phyloP scores from a whole-genome alignment of 2,888 invertebrate genomes.

The Amphipoea lucens region DNA sequence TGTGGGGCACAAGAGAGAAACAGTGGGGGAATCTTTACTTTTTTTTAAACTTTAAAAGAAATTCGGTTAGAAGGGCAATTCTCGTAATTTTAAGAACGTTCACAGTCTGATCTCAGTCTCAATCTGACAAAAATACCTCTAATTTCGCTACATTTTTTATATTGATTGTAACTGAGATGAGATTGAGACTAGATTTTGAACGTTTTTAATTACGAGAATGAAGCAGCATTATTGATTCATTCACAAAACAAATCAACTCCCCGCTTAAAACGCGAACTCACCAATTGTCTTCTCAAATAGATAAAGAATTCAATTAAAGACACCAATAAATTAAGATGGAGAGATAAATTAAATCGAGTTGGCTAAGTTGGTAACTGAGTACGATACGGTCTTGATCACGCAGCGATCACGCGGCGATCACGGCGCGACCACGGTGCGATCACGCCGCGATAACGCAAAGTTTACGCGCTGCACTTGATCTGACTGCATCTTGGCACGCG shows the following conservation, averaged over 20 bases:
- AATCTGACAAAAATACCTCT: no score
- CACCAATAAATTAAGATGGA: conserved; percentile 52
- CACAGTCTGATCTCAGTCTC: no score
- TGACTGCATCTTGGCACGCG: conserved; percentile 45
- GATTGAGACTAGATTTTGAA: neutral
- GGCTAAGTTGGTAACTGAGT: conserved; percentile 45
- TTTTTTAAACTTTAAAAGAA: no score
- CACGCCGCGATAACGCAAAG: conserved; percentile 35
- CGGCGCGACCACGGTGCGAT: conserved; percentile 32
- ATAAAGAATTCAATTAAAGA: conserved; percentile 61
- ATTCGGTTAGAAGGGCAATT: no score
- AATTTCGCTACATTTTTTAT: no score
- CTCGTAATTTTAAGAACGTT: no score
- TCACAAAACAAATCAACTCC: conserved; percentile 22
- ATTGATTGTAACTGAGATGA: no score
- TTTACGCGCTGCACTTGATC: conserved; percentile 41
- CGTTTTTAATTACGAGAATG: no score
- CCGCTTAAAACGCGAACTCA: neutral
- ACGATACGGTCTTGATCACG: conserved; percentile 48
- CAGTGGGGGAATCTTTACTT: no score
- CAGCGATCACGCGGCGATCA: conserved; percentile 48
- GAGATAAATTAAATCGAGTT: conserved; percentile 52
- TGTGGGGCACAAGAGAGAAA: no score
- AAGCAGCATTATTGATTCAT: neutral
- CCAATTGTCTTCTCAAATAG: conserved; percentile 30